Evolutionary conservation across 2,797 vertebrate genomes (phyloP).

Genomic region (Eutrigla gurnardus): DNA sequence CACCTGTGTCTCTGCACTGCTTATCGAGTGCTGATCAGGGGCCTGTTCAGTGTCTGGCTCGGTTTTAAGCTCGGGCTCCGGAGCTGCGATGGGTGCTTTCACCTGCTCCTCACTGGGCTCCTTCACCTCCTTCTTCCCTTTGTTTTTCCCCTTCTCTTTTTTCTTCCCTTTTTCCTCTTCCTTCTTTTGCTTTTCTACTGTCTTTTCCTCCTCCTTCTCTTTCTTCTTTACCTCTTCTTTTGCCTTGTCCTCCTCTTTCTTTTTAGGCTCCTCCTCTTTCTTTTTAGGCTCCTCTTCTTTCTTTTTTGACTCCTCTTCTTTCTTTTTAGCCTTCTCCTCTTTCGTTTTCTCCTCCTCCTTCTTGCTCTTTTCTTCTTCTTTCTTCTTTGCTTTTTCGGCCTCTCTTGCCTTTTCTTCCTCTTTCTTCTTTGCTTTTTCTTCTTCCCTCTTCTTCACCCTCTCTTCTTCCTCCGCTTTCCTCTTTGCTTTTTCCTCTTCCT

Average conservation of each 20-base stretch:
- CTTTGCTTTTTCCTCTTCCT: conserved; percentile 63
- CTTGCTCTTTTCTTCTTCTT: conserved; percentile 60
- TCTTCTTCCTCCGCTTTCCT: conserved; percentile 65
- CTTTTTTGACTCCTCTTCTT: conserved; percentile 34
- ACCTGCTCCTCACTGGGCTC: conserved; percentile 72
- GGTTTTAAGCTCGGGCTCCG: conserved; percentile 91
- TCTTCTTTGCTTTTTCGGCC: conserved; percentile 54
- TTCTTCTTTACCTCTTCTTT: conserved; percentile 36
- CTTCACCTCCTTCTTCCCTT: conserved; percentile 48
- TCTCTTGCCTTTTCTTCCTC: conserved; percentile 62
- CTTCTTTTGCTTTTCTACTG: conserved; percentile 23
- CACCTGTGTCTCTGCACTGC: conserved; percentile 93
- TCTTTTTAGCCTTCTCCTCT: conserved; percentile 1
- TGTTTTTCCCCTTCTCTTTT: conserved; percentile 38
- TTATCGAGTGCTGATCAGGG: conserved; percentile 91
- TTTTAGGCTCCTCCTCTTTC: conserved; percentile 27
- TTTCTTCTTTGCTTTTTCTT: conserved; percentile 61
- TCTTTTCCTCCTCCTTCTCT: conserved; percentile 31
- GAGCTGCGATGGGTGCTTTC: conserved; percentile 93
- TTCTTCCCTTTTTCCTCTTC: conserved; percentile 44
- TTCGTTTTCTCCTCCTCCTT: conserved; percentile 29
- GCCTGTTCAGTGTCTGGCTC: conserved; percentile 83
- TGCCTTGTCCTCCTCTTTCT: conserved; percentile 43
- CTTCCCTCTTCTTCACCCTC: conserved; percentile 57
- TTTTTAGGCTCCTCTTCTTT: conserved; percentile 23